Evolutionary conservation across 2,888 invertebrate genomes (phyloP).

Genomic region (Chymomyza procnemis): DNA sequence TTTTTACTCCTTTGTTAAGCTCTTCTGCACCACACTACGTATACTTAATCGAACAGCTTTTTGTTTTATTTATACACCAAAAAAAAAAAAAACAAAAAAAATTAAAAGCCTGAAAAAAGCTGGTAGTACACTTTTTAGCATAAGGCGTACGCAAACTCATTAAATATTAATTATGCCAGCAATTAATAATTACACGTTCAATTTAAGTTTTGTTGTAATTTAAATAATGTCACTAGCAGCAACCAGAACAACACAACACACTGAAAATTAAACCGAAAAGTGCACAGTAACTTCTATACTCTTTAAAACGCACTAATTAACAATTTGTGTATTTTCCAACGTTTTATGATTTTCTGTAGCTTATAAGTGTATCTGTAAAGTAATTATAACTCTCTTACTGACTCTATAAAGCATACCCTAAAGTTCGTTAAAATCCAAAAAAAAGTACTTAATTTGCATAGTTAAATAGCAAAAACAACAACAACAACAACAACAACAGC

Average conservation of each 20-base stretch:
- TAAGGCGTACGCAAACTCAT: conserved; percentile 58
- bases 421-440: too few relatives aligned
- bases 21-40: conserved; percentile 36
- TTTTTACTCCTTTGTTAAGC: too few relatives aligned
- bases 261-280: conserved; percentile 6
- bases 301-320: conserved; percentile 6
- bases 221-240: conserved; percentile 41
- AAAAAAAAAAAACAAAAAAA: neutral
- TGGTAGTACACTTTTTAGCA: conserved; percentile 15
- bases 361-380: conserved; percentile 52
- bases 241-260: conserved; percentile 13
- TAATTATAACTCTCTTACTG: conserved; percentile 54
- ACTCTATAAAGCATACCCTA: conserved; percentile 55
- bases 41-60: conserved; percentile 28
- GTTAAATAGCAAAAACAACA: too few relatives aligned
- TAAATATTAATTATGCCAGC: conserved; percentile 61
- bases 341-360: conserved; percentile 25
- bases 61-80: neutral
- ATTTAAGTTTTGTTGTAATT: conserved; percentile 57
- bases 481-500: conserved; percentile 39
- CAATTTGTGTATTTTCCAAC: conserved; percentile 4
- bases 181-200: conserved; percentile 68
- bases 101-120: conserved; percentile 5
- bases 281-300: conserved; percentile 16
- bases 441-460: conserved; percentile 58